phyloP scores from a whole-genome alignment of 2,888 invertebrate genomes.

The Scaptomyza parva region DNA sequence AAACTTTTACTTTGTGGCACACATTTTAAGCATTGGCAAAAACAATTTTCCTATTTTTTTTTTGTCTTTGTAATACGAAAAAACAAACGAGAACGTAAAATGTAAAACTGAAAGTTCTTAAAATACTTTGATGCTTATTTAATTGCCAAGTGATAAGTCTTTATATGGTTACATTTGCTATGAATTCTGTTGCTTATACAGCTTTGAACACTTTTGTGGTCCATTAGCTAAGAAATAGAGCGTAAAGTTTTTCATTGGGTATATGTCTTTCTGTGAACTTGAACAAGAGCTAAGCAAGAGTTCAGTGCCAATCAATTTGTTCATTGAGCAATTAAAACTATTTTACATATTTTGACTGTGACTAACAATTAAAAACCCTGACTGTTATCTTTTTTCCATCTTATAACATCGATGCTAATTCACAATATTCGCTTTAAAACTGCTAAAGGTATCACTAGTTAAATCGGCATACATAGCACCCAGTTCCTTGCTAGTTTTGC shows the following conservation, averaged over 20 bases:
- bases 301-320: background rate
- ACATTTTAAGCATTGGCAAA: conserved; percentile 25
- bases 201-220: background rate
- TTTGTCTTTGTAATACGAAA: conserved; percentile 9
- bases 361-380: too few species aligned
- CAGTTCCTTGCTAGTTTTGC: background rate
- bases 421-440: background rate
- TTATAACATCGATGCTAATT: background rate
- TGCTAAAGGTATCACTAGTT: background rate
- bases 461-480: background rate
- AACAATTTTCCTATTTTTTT: conserved; percentile 26
- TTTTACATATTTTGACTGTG: too few species aligned
- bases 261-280: background rate
- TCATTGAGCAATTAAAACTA: background rate
- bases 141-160: conserved; percentile 22
- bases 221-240: background rate
- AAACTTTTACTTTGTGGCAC: conserved; percentile 78
- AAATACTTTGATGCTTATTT: conserved; percentile 52
- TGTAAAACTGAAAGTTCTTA: conserved; percentile 31
- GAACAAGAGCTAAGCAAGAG: background rate
- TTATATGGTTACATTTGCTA: conserved; percentile 17
- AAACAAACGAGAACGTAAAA: conserved; percentile 1
- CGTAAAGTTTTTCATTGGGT: background rate
- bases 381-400: too few species aligned
- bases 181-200: background rate